phyloP scores from a whole-genome alignment of 2,888 invertebrate genomes.

The Bursaphelenchus okinawaensis region DNA sequence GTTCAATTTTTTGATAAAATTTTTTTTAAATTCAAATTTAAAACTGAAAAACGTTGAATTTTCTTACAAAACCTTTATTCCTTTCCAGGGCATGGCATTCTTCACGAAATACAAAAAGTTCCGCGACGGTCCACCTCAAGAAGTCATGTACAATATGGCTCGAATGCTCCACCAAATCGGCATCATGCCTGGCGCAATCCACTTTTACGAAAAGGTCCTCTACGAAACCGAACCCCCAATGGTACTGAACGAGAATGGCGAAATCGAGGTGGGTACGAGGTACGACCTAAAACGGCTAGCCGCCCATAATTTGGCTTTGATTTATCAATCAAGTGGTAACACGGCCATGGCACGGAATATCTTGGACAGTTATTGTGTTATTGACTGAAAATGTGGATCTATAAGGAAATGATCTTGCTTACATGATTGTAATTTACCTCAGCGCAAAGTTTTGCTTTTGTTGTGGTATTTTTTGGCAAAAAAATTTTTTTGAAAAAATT shows the following conservation, averaged over 20 bases:
- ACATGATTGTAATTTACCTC: no score
- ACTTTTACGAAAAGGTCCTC: conserved; percentile 48
- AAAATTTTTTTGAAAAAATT: no score
- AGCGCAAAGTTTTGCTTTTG: no score
- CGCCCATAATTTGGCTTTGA: conserved; percentile 56
- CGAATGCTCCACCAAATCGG: conserved; percentile 54
- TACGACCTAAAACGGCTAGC: conserved; percentile 50
- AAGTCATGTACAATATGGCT: conserved; percentile 47
- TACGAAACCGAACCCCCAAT: conserved; percentile 24
- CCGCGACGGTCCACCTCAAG: conserved; percentile 29
- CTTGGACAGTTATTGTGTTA: conserved; percentile 49
- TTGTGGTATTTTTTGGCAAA: no score
- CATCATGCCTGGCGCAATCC: conserved; percentile 41
- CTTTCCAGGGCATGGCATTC: conserved; percentile 45
- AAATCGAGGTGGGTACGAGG: conserved; percentile 15
- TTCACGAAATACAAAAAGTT: conserved; percentile 42
- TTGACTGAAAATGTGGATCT: no score
- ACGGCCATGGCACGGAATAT: conserved; percentile 41
- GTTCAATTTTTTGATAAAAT: conserved; percentile 8
- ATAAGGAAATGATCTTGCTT: no score
- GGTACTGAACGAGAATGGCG: conserved; percentile 16
- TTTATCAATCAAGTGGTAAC: conserved; percentile 55
- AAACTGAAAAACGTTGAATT: neutral
- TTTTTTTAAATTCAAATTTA: conserved; percentile 5
- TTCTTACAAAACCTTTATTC: neutral